A percentile compares a stretch with the other conserved stretches of the same genome.
Evolutionary conservation across 2,888 invertebrate species (phyloP).

Genomic region (Drosophila barbarae): DNA sequence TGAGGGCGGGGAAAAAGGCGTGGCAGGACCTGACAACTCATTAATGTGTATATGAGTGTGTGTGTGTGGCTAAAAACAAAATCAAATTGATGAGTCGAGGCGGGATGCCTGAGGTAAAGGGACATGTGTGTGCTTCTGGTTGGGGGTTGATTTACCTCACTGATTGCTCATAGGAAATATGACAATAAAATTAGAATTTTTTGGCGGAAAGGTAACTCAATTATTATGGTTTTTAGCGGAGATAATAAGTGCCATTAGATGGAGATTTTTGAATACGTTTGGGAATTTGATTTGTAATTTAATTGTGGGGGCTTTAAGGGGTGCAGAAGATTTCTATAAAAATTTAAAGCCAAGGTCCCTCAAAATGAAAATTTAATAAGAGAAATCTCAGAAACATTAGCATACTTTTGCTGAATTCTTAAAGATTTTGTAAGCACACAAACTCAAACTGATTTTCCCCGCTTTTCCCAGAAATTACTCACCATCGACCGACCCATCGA

Average conservation of each 20-base stretch:
- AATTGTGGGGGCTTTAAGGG: background rate
- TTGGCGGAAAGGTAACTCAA: background rate
- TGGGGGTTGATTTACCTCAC: conserved; percentile 5
- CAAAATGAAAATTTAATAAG: background rate
- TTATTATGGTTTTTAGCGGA: conserved; percentile 2
- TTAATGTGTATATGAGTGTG: conserved; percentile 15
- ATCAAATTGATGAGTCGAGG: conserved; percentile 6
- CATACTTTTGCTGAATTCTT: background rate
- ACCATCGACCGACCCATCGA: background rate
- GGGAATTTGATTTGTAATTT: background rate
- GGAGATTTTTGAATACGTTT: background rate
- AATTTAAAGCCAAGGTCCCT: too few relatives aligned
- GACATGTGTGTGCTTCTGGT: background rate
- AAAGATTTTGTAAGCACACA: background rate
- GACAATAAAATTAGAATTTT: conserved; percentile 17
- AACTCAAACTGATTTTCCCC: background rate
- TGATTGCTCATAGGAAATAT: conserved; percentile 4
- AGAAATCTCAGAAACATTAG: background rate
- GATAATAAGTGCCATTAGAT: background rate
- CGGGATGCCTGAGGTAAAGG: conserved; percentile 11
- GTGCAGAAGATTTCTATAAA: too few relatives aligned
- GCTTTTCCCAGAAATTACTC: background rate
- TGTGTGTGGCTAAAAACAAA: conserved; percentile 30
- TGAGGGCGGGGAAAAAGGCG: conserved; percentile 4
- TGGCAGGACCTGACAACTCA: conserved; percentile 26